Evolutionary conservation across 2,888 invertebrate species (phyloP).

Genomic region (Caenorhabditis uteleia): DNA sequence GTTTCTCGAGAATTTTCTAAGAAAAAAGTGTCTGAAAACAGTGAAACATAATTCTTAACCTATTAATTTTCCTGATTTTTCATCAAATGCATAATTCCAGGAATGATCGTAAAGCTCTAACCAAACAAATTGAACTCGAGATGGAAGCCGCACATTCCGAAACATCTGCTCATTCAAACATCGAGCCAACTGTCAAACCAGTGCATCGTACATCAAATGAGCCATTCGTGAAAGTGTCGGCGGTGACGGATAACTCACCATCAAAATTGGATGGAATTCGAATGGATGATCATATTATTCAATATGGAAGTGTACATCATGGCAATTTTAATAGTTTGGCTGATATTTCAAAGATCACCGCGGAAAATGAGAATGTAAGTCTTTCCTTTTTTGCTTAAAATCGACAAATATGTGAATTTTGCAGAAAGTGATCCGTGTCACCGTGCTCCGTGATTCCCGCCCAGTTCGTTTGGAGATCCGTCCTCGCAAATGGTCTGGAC

Average conservation of each 20-base stretch:
- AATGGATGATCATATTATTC: slow-evolving; percentile 58
- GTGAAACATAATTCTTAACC: too few species aligned
- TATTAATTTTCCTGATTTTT: too few species aligned
- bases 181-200: slow-evolving; percentile 4
- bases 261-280: slow-evolving; percentile 46
- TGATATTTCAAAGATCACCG: slow-evolving; percentile 53
- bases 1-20: too few species aligned
- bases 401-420: slow-evolving; percentile 12
- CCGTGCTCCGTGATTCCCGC: slow-evolving; percentile 49
- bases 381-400: background rate
- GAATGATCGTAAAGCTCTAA: slow-evolving; percentile 85
- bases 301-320: slow-evolving; percentile 62
- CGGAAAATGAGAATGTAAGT: slow-evolving; percentile 49
- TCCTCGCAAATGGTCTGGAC: slow-evolving; percentile 57
- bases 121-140: slow-evolving; percentile 77
- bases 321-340: slow-evolving; percentile 55
- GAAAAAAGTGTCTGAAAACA: too few species aligned
- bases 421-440: slow-evolving; percentile 56
- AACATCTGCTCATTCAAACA: background rate
- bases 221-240: slow-evolving; percentile 48
- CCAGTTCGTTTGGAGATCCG: slow-evolving; percentile 54
- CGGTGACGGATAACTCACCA: slow-evolving; percentile 49
- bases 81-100: slow-evolving; percentile 72
- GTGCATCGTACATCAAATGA: slow-evolving; percentile 58
- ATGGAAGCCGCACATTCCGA: slow-evolving; percentile 14